A percentile compares a stretch with the other conserved stretches of the same genome.
Evolutionary conservation across 2,113 vertebrate species (phyloP).

Genomic region (Rhinopomastus cyanomelas): DNA sequence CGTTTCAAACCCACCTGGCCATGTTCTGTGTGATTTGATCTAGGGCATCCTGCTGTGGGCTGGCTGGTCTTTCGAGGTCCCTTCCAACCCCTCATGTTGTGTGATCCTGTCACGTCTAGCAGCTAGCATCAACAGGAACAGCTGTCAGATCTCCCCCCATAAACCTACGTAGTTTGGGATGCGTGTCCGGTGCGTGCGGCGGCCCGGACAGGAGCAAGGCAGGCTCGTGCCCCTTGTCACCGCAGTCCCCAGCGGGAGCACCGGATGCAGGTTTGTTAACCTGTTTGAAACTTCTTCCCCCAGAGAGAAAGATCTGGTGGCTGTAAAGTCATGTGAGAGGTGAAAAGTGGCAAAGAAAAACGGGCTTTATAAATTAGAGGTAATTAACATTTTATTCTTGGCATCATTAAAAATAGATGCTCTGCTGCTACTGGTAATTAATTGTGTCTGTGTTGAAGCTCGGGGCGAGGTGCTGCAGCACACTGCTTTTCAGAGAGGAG

Average conservation of each 20-base stretch:
- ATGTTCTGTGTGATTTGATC: no score
- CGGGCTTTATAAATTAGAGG: background rate
- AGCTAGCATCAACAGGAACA: no score
- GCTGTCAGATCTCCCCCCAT: background rate
- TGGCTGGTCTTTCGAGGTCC: no score
- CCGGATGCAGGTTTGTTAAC: background rate
- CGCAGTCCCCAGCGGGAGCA: background rate
- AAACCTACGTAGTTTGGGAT: no score
- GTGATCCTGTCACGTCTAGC: no score
- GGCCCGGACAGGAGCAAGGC: no score
- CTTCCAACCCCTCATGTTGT: no score
- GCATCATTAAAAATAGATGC: background rate
- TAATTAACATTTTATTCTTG: background rate
- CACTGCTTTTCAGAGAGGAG: background rate
- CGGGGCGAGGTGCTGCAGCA: background rate
- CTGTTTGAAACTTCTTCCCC: background rate
- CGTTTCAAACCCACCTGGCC: no score
- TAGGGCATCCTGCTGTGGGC: no score
- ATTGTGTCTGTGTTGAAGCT: background rate
- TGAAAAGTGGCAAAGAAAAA: conserved; percentile 16
- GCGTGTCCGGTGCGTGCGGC: no score
- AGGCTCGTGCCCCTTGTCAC: background rate
- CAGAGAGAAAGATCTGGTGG: background rate
- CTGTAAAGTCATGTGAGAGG: background rate
- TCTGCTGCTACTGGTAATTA: background rate